Base-by-base conservation (phyloP, 92 coral and sea anemone species). In the Umimayanthus kanabou region DNA sequence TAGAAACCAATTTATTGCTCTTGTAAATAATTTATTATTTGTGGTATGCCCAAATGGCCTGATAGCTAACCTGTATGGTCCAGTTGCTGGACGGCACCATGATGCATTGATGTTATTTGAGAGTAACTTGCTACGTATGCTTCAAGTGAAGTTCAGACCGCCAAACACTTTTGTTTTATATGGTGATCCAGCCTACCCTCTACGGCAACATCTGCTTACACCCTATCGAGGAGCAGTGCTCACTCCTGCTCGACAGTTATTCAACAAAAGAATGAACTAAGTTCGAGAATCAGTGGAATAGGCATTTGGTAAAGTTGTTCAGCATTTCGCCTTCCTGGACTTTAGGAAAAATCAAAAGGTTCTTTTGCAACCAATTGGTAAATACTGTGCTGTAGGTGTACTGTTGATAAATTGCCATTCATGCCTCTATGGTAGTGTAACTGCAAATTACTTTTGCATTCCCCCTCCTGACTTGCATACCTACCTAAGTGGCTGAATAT, bases 211-310 rank as follows among this genome's bases (percentile, higher is more conserved):
- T 82, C 30, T 89, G 75, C 90, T 89, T 28, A 85, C 87, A 81
- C 92, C 95, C 58, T 91, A 88, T 50, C 81, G 91, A 79, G 90
- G 95, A 22, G 90, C 92, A 87, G 55, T 79, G 69, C 64, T 92
- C 28, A 88, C 93, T 26, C 89, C 88, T 49, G 90, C 69, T 37
- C 92, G 89, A 72, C 15, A 45, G 29, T 37, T 73, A 71, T 89
- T 93, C 82, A 93, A 93, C 65, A 81, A 70, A 74, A 81, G 75
- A 82, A 91, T 93, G 94, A 94, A 94, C 67, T 88, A 91, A 88
- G 94, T 93, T 28, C 71, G 94, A 40, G 92, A 88, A 69, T 88
- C 91, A 29, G 94, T 93, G 29, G 94, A 91, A 79, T 93, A 93
- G 90, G 78, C 80, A 84, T 93, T 93, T 73, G 93, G 93, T 30